Percentiles rank a stretch among this genome's conserved stretches.
These are phyloP conservation scores for Drosophila gunungcola DNA, from an alignment of 1,140 invertebrate species.

Conservation along the genomic window DNA sequence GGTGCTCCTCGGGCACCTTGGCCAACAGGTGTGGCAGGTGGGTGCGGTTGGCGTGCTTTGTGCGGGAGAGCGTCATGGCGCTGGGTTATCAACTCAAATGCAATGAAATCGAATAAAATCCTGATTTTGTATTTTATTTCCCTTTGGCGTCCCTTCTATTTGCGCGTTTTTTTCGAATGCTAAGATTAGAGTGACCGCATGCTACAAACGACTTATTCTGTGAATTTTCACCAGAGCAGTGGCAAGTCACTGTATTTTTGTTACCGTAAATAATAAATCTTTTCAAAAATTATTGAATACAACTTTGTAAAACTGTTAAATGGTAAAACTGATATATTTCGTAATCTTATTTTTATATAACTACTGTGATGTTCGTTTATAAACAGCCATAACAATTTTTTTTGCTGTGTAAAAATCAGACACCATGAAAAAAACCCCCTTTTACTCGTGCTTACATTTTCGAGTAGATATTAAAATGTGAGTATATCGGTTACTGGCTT, in stretches of 20 bases:
- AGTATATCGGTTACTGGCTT: too few species aligned
- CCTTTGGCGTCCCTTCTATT: conserved; percentile 33
- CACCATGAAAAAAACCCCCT: too few species aligned
- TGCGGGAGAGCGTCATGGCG: conserved; percentile 51
- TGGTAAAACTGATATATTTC: too few species aligned
- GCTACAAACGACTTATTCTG: neutral
- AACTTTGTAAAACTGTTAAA: too few species aligned
- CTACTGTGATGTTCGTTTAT: too few species aligned
- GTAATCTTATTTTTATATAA: too few species aligned
- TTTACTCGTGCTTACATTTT: too few species aligned
- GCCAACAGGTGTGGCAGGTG: conserved; percentile 66
- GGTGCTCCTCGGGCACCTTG: conserved; percentile 79
- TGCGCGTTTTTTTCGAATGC: conserved; percentile 72
- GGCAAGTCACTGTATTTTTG: neutral
- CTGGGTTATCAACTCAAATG: neutral
- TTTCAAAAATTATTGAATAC: too few species aligned
- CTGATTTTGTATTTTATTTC: neutral
- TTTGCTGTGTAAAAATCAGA: too few species aligned
- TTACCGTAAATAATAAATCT: neutral
- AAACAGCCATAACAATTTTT: too few species aligned
- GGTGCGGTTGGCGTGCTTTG: conserved; percentile 66
- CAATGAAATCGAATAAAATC: neutral
- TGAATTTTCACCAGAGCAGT: neutral
- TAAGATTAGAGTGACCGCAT: conserved; percentile 18
- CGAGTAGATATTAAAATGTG: too few species aligned